Percentiles rank a stretch among this genome's conserved stretches.
Conservation (phyloP, 2,797 vertebrate species). For the Tangara arthus region DNA sequence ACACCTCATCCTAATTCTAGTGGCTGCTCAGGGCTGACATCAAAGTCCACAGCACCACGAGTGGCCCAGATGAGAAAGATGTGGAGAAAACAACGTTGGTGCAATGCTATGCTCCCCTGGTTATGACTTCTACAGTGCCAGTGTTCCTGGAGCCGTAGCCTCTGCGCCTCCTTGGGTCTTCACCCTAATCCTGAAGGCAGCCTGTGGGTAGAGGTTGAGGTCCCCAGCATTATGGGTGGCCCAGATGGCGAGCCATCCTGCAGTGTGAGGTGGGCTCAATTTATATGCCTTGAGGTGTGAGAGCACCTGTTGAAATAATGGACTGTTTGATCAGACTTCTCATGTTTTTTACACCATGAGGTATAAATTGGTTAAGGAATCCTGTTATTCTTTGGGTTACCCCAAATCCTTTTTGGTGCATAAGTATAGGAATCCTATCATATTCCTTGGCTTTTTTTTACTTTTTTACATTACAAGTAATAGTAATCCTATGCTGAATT, state of each 20-base stretch:
- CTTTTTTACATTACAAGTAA: accelerated
- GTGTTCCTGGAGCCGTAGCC: neutral
- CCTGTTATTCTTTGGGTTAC: neutral
- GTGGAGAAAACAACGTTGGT: neutral
- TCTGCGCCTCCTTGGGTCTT: neutral
- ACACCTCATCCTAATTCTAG: neutral
- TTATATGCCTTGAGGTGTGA: neutral
- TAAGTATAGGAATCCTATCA: neutral
- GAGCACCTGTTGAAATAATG: neutral
- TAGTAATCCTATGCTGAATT: neutral
- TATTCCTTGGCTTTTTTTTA: neutral
- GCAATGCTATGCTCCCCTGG: neutral
- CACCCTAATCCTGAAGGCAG: neutral
- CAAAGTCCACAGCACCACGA: accelerated
- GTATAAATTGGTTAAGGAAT: neutral
- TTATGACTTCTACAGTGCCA: neutral
- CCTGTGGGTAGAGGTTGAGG: neutral
- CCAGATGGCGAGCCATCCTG: neutral
- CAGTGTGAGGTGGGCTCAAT: neutral
- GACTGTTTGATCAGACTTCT: neutral
- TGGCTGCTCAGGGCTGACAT: neutral
- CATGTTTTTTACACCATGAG: neutral
- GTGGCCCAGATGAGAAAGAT: neutral
- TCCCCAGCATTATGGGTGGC: neutral
- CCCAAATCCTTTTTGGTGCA: neutral